Base-by-base conservation (phyloP, 2,113 vertebrate species). In the Toxotes jaculatrix region DNA sequence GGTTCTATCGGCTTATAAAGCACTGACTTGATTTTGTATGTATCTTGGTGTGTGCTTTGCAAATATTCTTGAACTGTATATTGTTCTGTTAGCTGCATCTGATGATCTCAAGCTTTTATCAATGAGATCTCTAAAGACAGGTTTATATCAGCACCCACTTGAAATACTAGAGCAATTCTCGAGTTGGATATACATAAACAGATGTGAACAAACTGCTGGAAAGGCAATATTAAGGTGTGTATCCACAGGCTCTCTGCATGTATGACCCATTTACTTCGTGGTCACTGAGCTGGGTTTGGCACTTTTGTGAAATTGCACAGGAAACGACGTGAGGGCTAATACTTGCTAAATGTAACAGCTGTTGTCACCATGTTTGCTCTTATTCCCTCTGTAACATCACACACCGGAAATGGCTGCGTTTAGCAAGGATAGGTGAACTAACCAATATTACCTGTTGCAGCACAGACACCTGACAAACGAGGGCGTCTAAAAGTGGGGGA, bases 391-490 rank as follows among this genome's bases (percentile, higher is more conserved):
- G 2, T 38, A n/a, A 42, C 34, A 17, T 9, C 12, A 19, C 32
- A 75, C 13, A 60, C 66, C 43, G 66, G 68, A 85, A 74, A 11
- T 34, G 38, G 36, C 27, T 27, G 23, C 23, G 17, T 63, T 80
- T 13, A 7, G 8, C 61, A 42, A 42, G 16, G 43, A n/a, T 27
- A 27, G 31, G 10, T 43, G 49, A 5, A 27, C 27, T 27, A 27
- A 27, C 27, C 27, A 27, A 27, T 27, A 27, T 69, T 79, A 89
- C 91, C 87, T 91, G 88, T 90, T 89, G 91, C 87, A n/a, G 74
- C 34, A 31, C 16, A 4, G 65, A 87, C 90, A 90, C 80, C 67
- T 91, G 87, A 88, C 83, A 13, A 6, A 23, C 10, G 0, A 68
- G 7, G 51, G 23, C 1, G 42, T 66, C 65, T n/a, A 83, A 67